These are phyloP conservation scores for Hemiprocne comata DNA, from an alignment of 2,113 vertebrate species.

Conservation along the genomic window DNA sequence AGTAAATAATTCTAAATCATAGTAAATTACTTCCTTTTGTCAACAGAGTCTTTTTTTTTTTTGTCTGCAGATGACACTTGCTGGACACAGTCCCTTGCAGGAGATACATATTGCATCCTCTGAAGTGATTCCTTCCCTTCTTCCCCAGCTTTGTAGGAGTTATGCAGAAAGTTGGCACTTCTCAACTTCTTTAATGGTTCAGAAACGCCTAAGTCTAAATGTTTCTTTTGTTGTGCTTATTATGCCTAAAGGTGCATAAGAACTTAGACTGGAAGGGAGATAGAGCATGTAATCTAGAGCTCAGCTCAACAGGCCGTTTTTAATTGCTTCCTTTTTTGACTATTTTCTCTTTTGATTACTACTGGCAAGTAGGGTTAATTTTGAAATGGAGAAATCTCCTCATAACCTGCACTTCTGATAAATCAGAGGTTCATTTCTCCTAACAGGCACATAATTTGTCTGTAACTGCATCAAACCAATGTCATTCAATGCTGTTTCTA, in stretches of 20 bases:
- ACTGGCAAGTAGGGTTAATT: neutral
- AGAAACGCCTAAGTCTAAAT: neutral
- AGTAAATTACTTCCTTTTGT: neutral
- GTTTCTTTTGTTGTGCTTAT: neutral
- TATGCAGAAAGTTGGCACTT: neutral
- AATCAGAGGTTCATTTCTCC: neutral
- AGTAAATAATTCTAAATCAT: neutral
- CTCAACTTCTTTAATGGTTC: neutral
- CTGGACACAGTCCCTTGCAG: neutral
- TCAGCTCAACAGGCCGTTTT: neutral
- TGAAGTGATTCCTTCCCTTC: neutral
- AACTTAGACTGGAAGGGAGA: neutral
- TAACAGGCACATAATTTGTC: neutral
- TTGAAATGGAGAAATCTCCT: neutral
- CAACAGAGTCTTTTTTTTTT: neutral
- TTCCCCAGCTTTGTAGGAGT: neutral
- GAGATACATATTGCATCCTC: neutral
- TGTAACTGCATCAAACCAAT: neutral
- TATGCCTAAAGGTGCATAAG: neutral
- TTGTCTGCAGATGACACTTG: neutral
- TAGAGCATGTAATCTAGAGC: neutral
- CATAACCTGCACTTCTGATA: neutral
- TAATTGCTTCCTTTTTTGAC: neutral
- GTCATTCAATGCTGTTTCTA: neutral
- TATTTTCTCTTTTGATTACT: neutral